These are phyloP conservation scores for Hoplostethus mediterraneus DNA, from an alignment of 2,797 vertebrate genomes.

Conservation along the genomic window DNA sequence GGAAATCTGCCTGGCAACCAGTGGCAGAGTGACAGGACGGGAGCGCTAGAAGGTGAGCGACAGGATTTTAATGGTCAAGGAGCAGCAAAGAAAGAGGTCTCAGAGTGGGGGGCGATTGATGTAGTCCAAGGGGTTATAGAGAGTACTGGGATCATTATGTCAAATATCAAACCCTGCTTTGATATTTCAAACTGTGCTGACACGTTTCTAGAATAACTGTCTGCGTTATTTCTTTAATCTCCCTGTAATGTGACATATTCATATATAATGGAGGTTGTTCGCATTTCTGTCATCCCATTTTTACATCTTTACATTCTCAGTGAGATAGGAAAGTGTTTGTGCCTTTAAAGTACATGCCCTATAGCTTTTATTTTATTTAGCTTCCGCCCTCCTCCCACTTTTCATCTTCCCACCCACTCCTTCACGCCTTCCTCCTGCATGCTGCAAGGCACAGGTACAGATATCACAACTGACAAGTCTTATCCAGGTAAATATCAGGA, in stretches of 20 bases:
- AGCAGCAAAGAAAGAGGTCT: constrained; percentile 10
- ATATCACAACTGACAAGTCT: constrained; percentile 57
- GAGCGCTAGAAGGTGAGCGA: constrained; percentile 17
- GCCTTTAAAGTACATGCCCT: constrained; percentile 19
- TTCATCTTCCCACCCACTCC: constrained; percentile 43
- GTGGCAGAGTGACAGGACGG: constrained; percentile 12
- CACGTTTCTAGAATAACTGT: not conserved
- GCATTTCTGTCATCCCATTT: not conserved
- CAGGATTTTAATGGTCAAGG: constrained; percentile 42
- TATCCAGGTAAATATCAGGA: constrained; percentile 50
- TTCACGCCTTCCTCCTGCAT: constrained; percentile 52
- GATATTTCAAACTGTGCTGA: not conserved
- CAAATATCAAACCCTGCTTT: not conserved
- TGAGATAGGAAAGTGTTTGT: constrained; percentile 10
- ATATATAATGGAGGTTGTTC: too few species aligned
- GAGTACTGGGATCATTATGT: not conserved
- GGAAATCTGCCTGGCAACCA: constrained; percentile 64
- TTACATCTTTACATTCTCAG: not conserved
- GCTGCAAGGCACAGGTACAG: constrained; percentile 53
- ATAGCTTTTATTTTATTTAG: constrained; percentile 58
- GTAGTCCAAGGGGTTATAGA: not conserved
- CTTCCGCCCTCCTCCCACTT: constrained; percentile 33
- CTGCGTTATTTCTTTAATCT: not conserved
- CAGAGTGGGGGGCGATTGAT: constrained; percentile 1
- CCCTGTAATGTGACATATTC: not conserved